Evolutionary conservation across 2,113 vertebrate species (phyloP).

Genomic region (Phodopus roborovskii): DNA sequence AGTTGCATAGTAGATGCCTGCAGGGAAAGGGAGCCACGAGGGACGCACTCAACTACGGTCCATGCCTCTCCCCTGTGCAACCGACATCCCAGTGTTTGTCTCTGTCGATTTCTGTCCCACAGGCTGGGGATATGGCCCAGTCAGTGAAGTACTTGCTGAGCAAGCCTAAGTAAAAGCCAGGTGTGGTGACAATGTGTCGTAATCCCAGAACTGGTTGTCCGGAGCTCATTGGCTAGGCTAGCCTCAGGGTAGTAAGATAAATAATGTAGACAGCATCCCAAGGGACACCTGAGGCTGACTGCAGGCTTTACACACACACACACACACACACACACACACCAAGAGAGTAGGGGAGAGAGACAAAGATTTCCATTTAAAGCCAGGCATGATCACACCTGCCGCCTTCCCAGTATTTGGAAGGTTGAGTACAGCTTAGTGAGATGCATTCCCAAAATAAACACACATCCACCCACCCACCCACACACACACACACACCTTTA

Average conservation of each 20-base stretch:
- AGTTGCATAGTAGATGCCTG: constrained; percentile 87
- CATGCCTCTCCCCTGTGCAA: neutral
- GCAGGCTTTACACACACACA: too few species aligned
- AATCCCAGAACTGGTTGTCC: neutral
- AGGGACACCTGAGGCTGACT: neutral
- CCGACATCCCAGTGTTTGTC: neutral
- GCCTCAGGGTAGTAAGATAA: neutral
- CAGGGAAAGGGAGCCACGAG: constrained; percentile 4
- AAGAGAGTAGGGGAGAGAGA: too few species aligned
- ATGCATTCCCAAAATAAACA: too few species aligned
- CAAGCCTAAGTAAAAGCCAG: neutral
- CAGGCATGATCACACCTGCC: too few species aligned
- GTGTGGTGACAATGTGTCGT: neutral
- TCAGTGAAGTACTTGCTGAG: neutral
- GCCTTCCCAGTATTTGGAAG: too few species aligned
- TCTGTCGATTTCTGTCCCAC: neutral
- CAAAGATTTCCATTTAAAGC: too few species aligned
- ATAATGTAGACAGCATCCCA: neutral
- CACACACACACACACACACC: neutral
- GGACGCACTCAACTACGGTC: neutral
- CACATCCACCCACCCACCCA: too few species aligned
- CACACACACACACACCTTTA: neutral
- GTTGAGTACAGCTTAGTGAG: too few species aligned
- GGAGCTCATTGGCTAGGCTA: neutral
- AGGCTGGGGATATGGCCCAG: neutral